Evolutionary conservation across 2,797 vertebrate genomes (phyloP).

Genomic region (Ataeniobius toweri): DNA sequence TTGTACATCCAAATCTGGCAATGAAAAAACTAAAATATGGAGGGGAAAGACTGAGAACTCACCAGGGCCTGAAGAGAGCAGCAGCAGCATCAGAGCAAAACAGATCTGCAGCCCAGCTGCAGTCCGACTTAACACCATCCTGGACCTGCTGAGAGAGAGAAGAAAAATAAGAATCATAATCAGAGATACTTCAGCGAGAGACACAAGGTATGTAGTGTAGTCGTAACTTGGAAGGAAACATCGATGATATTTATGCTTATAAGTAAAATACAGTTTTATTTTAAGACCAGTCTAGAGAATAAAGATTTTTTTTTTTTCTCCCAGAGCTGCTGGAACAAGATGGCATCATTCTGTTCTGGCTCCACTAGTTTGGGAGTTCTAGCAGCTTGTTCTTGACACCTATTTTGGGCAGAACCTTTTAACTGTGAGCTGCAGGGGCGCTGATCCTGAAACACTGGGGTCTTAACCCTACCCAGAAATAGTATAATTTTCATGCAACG

Average conservation of each 20-base stretch:
- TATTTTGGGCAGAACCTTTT: neutral
- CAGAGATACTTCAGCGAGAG: neutral
- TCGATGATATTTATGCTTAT: neutral
- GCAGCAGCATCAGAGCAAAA: constrained; percentile 58
- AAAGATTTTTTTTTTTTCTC: neutral
- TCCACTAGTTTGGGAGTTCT: neutral
- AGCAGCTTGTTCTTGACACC: neutral
- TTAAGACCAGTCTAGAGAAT: neutral
- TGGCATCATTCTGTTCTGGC: neutral
- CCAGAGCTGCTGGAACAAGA: neutral
- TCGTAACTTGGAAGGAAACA: neutral
- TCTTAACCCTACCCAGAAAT: neutral
- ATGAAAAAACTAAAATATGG: constrained; percentile 8
- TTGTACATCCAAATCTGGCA: constrained; percentile 3
- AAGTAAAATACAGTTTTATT: neutral
- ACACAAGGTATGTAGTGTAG: neutral
- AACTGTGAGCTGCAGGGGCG: neutral
- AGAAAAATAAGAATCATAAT: constrained; percentile 2
- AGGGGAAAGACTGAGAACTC: constrained; percentile 47
- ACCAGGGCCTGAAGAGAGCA: constrained; percentile 64
- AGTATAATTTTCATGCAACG: neutral
- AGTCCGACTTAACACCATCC: constrained; percentile 56
- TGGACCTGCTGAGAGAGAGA: constrained; percentile 57
- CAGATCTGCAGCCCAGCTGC: constrained; percentile 51
- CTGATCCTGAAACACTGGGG: no score